A percentile compares a stretch with the other conserved stretches of the same genome.
Evolutionary conservation across 1,140 invertebrate species (phyloP).

Genomic region (Babylonia areolata): DNA sequence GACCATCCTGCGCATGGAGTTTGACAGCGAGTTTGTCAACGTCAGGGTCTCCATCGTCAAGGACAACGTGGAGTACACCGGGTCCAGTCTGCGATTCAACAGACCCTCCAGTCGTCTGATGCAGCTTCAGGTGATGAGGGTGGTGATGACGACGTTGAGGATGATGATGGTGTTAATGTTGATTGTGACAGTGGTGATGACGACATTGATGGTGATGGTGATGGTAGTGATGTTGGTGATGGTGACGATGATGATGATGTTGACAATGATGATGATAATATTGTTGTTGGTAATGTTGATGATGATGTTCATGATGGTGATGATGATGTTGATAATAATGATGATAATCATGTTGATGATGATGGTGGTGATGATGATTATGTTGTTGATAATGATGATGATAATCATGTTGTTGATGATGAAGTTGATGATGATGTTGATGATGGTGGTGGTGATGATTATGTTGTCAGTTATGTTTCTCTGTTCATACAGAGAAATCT

Average conservation of each 20-base stretch:
- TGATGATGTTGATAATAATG: too few species aligned
- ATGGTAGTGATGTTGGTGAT: slow-evolving; percentile 6
- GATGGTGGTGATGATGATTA: too few species aligned
- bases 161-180: not conserved
- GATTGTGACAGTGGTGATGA: not conserved
- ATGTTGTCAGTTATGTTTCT: not conserved
- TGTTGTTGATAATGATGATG: too few species aligned
- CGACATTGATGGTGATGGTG: slow-evolving; percentile 5
- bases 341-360: too few species aligned
- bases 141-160: not conserved
- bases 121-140: slow-evolving; percentile 65
- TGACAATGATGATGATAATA: too few species aligned
- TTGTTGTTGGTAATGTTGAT: too few species aligned
- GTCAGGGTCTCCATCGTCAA: slow-evolving; percentile 66
- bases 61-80: slow-evolving; percentile 64
- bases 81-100: slow-evolving; percentile 64
- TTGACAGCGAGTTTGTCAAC: slow-evolving; percentile 53
- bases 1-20: slow-evolving; percentile 68
- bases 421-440: too few species aligned
- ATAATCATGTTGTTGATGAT: too few species aligned
- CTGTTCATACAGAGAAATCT: too few species aligned
- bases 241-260: slow-evolving; percentile 11
- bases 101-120: slow-evolving; percentile 65
- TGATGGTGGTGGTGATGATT: not conserved
- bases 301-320: not conserved